Percentiles rank a stretch among this genome's conserved stretches.
These are phyloP conservation scores for Paramormyrops kingsleyae DNA, from an alignment of 2,113 vertebrate species.

Conservation along the genomic window DNA sequence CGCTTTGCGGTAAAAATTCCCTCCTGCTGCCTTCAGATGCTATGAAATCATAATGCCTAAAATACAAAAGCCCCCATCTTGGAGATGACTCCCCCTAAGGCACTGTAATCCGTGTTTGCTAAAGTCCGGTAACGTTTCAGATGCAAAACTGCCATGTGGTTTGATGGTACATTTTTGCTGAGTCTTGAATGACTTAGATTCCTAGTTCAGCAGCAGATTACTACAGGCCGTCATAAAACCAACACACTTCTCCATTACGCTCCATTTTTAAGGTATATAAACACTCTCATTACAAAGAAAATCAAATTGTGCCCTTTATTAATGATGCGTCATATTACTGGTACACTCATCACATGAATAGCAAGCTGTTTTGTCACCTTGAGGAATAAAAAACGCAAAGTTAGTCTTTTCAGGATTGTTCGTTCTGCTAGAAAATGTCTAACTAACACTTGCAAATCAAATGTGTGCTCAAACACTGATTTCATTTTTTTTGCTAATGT, in stretches of 20 bases:
- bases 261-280: background rate
- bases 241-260: background rate
- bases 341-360: background rate
- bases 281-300: background rate
- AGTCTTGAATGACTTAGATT: background rate
- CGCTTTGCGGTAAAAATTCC: slow-evolving; percentile 5
- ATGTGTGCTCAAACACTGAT: background rate
- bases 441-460: background rate
- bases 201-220: background rate
- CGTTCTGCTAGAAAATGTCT: background rate
- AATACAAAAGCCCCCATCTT: background rate
- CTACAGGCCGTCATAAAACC: background rate
- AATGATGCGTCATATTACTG: background rate
- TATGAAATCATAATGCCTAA: background rate
- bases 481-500: background rate
- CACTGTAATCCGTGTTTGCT: background rate
- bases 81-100: background rate
- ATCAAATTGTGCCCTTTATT: background rate
- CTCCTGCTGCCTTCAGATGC: background rate
- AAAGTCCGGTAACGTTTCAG: background rate
- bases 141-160: background rate
- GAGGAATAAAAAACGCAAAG: background rate
- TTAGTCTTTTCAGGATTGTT: background rate
- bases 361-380: background rate
- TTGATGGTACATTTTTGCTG: background rate